Evolutionary conservation across 2,888 invertebrate genomes (phyloP).

Genomic region (Lithodes maja): DNA sequence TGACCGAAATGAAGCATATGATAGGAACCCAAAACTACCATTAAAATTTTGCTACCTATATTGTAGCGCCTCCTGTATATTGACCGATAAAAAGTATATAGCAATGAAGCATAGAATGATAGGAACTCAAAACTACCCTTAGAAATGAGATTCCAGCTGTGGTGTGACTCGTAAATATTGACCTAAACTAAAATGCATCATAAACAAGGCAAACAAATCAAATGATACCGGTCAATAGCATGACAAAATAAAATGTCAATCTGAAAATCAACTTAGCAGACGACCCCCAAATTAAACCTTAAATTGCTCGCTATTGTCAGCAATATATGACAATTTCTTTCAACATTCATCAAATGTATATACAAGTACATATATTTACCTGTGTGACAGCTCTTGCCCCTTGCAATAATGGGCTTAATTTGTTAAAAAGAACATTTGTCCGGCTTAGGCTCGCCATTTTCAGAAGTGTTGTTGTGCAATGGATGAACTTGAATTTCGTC

Average conservation of each 20-base stretch:
- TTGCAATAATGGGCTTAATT: constrained; percentile 12
- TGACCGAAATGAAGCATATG: too few species aligned
- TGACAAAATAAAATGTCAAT: background rate
- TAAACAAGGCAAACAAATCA: background rate
- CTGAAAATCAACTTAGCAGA: background rate
- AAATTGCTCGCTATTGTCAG: background rate
- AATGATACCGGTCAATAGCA: background rate
- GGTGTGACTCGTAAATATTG: too few species aligned
- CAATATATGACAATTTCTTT: background rate
- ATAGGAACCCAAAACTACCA: too few species aligned
- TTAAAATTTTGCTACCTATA: too few species aligned
- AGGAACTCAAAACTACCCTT: too few species aligned
- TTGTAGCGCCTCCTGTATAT: too few species aligned
- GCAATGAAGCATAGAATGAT: too few species aligned
- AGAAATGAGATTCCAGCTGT: too few species aligned
- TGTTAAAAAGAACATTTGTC: background rate
- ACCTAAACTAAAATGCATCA: background rate
- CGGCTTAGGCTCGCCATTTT: constrained; percentile 12
- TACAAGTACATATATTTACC: background rate
- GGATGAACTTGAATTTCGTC: too few species aligned
- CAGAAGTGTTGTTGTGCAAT: background rate
- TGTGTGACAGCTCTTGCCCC: constrained; percentile 9
- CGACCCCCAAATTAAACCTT: background rate
- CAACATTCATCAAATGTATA: background rate
- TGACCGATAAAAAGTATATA: too few species aligned